Percentiles rank a stretch among this genome's conserved stretches.
phyloP scores from a whole-genome alignment of 1,140 invertebrate species.

The Lasaia peninsularis region DNA sequence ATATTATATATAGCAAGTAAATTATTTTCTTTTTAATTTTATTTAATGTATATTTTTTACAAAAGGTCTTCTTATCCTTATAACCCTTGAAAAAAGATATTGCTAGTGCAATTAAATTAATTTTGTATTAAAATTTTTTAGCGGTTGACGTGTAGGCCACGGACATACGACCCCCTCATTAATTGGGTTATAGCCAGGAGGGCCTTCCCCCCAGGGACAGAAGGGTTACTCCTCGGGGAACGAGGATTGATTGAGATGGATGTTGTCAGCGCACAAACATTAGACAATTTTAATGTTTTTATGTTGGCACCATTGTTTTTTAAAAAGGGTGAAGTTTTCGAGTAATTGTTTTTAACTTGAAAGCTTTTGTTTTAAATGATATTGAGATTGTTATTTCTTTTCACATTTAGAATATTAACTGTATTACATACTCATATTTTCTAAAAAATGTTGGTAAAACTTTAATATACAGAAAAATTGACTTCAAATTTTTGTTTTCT shows the following conservation, averaged over 20 bases:
- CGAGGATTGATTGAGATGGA: conserved; percentile 63
- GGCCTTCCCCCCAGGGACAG: conserved; percentile 39
- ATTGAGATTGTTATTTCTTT: background rate
- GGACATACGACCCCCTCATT: conserved; percentile 39
- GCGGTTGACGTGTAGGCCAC: conserved; percentile 24
- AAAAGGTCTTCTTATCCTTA: background rate
- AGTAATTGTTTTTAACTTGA: conserved; percentile 32
- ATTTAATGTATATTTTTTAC: background rate
- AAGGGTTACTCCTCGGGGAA: conserved; percentile 51
- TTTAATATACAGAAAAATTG: too few relatives aligned
- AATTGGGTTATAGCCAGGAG: conserved; percentile 56
- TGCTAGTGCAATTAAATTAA: conserved; percentile 37
- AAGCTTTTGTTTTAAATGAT: conserved; percentile 29
- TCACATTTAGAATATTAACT: too few relatives aligned
- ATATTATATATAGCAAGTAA: background rate
- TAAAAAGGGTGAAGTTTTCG: conserved; percentile 10
- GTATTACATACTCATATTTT: background rate
- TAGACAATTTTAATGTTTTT: conserved; percentile 43
- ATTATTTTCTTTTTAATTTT: background rate
- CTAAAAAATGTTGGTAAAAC: too few relatives aligned
- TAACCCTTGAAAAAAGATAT: background rate
- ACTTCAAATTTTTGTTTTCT: too few relatives aligned
- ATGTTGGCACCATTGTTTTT: conserved; percentile 39
- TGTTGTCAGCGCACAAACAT: conserved; percentile 56
- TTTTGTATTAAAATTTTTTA: conserved; percentile 61